Percentiles rank a stretch among this genome's conserved stretches.
Conservation (phyloP, 2,888 invertebrate species). For the Chymomyza procnemis region DNA sequence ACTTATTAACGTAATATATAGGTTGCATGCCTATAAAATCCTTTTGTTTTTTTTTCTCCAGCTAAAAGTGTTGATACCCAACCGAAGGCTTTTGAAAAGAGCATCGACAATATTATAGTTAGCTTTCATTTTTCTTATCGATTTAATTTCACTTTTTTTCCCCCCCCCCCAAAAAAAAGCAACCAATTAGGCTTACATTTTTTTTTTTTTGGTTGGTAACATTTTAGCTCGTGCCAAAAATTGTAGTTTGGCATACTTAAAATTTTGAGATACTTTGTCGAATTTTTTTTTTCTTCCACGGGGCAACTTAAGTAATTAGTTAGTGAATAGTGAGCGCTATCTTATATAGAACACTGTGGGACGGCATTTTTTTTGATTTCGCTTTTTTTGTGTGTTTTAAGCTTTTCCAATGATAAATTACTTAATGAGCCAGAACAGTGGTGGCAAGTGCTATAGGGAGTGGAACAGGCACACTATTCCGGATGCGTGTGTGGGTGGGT, state of each 20-base stretch:
- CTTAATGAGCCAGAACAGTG: slow-evolving; percentile 35
- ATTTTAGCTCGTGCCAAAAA: background rate
- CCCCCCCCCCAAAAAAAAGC: background rate
- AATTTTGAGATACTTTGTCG: background rate
- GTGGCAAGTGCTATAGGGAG: background rate
- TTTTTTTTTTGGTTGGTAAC: background rate
- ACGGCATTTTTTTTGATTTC: background rate
- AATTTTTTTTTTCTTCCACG: background rate
- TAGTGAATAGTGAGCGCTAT: slow-evolving; percentile 41
- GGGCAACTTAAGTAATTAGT: slow-evolving; percentile 38
- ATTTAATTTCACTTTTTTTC: background rate
- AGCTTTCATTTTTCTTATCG: too few species aligned
- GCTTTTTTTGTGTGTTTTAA: slow-evolving; percentile 27
- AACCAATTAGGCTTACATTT: background rate
- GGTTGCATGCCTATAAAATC: too few species aligned
- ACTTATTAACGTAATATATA: too few species aligned
- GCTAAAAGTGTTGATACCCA: too few species aligned
- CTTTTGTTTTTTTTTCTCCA: too few species aligned
- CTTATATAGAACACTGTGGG: slow-evolving; percentile 2
- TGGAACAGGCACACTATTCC: background rate
- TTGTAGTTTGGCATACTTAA: background rate
- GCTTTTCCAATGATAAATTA: slow-evolving; percentile 47
- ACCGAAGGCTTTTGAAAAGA: too few species aligned
- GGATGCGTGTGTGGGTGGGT: slow-evolving; percentile 15
- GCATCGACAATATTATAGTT: too few species aligned